Base-by-base conservation (phyloP, 1,140 invertebrate genomes). In the Cylas formicarius region DNA sequence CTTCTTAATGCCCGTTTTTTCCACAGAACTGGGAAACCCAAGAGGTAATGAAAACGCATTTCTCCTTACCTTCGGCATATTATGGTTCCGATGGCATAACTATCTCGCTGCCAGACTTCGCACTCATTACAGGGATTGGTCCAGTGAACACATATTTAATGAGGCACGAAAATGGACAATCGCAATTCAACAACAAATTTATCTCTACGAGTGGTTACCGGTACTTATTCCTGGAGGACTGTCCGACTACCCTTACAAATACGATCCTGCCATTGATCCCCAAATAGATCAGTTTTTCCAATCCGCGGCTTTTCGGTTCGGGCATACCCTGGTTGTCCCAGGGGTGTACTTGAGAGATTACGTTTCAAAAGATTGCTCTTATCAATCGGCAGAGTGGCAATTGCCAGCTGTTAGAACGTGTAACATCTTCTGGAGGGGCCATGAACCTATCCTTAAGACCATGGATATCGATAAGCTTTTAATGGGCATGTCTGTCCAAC, bases 201-300 rank as follows among this genome's bases (percentile, higher is more conserved):
- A 73, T 5, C 31, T 70, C 0, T 67, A 77, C 47, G 67, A 73
- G 51, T 77, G 75, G 75, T 57, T 77, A 11, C 68, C 70, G 7
- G 11, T 45, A 13, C 33, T 29, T 2, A 28, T 16, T 18, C 13
- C 21, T 14, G 23, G 21, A 53, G 20, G 1, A n/a, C 22, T 60
- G 6, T 10, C 41, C n/a, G 0, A 36, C n/a, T 84, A 77, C 52
- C 63, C 73, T 4, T 1, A 17, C 9, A 68, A 68, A 21, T 83
- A 84, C 56, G 67, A 81, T 52, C 68, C 74, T 0, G 69, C 67
- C 40, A 63, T 79, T 18, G 73, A 82, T 63, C 80, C 81, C 5
- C 77, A 80, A 50, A 78, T 84, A 33, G 73, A 78, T 16, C 78
- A 82, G 42, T 73, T 80, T 43, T 84, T 84, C 57, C 78, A 82